phyloP scores from a whole-genome alignment of 2,888 invertebrate genomes.

The Nemoura dubitans region DNA sequence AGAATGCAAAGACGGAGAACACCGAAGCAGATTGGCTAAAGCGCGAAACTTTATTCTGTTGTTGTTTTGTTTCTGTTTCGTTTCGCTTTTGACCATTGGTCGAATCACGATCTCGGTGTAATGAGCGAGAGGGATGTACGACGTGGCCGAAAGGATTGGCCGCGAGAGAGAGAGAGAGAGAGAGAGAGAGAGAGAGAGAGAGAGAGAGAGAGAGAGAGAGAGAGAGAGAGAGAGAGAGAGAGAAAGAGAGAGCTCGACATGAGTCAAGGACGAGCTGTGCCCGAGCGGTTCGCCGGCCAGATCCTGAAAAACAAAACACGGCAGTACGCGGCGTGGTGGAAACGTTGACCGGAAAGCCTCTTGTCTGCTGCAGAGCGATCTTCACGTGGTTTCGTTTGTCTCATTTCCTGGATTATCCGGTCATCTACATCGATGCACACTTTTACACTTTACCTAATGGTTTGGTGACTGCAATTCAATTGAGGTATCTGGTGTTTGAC shows the following conservation, averaged over 20 bases:
- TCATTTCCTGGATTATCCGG: too few relatives aligned
- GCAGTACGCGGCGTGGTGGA: slow-evolving; percentile 58
- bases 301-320: background rate
- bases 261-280: slow-evolving; percentile 81
- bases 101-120: background rate
- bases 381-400: background rate
- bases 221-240: slow-evolving; percentile 17
- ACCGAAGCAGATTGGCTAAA: background rate
- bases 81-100: background rate
- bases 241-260: slow-evolving; percentile 54
- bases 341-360: slow-evolving; percentile 54
- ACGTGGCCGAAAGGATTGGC: too few relatives aligned
- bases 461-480: too few relatives aligned
- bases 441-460: too few relatives aligned
- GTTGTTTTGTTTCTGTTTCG: background rate
- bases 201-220: slow-evolving; percentile 29
- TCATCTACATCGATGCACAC: too few relatives aligned
- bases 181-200: background rate
- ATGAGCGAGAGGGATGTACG: background rate
- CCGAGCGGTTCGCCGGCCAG: slow-evolving; percentile 61
- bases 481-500: too few relatives aligned
- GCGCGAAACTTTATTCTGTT: background rate
- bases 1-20: background rate
- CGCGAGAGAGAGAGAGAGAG: background rate
- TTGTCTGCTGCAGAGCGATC: too few relatives aligned